Percentiles rank a stretch among this genome's conserved stretches.
These are phyloP conservation scores for Cryptotermes secundus DNA, from an alignment of 1,140 invertebrate genomes.

Conservation along the genomic window DNA sequence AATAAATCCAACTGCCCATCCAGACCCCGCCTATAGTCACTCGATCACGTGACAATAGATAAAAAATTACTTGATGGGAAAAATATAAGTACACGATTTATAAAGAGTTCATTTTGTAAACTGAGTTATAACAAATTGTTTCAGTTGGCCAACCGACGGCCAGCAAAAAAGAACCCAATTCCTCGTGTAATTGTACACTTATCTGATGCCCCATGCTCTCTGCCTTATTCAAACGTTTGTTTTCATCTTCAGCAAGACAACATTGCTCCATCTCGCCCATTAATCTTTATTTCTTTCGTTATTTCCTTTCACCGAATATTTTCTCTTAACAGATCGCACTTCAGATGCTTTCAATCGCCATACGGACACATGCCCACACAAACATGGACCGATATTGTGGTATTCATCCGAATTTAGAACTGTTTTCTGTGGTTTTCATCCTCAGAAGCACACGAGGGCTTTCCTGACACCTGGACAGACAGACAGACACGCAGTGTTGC, in stretches of 20 bases:
- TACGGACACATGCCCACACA: neutral
- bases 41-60: too few species aligned
- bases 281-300: neutral
- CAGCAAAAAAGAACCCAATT: too few species aligned
- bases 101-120: too few species aligned
- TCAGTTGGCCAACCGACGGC: too few species aligned
- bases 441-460: neutral
- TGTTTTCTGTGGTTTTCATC: constrained; percentile 10
- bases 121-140: too few species aligned
- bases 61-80: too few species aligned
- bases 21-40: too few species aligned
- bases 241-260: neutral
- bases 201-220: neutral
- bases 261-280: neutral
- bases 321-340: neutral
- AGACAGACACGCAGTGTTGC: neutral
- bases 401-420: neutral
- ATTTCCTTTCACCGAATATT: neutral
- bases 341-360: neutral
- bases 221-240: neutral
- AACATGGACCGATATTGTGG: neutral
- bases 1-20: too few species aligned
- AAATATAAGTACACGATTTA: too few species aligned
- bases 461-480: neutral
- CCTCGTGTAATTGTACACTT: neutral